These are phyloP conservation scores for Siderastrea radians DNA, from an alignment of 92 coral and sea anemone genomes.

Conservation along the genomic window DNA sequence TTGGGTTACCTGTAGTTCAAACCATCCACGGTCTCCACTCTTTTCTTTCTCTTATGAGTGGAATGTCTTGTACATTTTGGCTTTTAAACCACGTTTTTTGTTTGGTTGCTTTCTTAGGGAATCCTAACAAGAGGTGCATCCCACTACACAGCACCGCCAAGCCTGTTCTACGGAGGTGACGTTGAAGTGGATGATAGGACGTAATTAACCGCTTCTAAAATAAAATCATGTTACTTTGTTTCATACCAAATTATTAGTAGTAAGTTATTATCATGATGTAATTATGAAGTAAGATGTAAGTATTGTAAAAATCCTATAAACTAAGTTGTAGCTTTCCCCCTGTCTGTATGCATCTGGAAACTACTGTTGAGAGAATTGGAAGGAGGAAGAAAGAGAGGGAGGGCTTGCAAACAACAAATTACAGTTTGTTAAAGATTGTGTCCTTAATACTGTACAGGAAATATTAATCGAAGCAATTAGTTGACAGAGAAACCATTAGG, in stretches of 20 bases:
- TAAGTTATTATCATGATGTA: background rate
- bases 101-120: slow-evolving; percentile 64
- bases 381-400: too few species aligned
- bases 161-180: slow-evolving; percentile 96
- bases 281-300: background rate
- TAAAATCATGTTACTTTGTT: background rate
- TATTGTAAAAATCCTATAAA: background rate
- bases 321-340: too few species aligned
- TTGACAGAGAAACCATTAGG: too few species aligned
- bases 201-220: slow-evolving; percentile 10
- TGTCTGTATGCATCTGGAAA: too few species aligned
- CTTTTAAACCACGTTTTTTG: background rate
- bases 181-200: slow-evolving; percentile 86
- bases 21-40: background rate
- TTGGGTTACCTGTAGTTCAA: too few species aligned
- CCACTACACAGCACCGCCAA: slow-evolving; percentile 72
- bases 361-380: too few species aligned
- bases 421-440: too few species aligned
- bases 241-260: background rate
- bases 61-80: background rate
- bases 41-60: background rate
- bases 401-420: too few species aligned
- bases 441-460: too few species aligned
- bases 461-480: too few species aligned
- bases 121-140: slow-evolving; percentile 88